phyloP scores from a whole-genome alignment of 2,888 invertebrate species.

The Mythimna impura region DNA sequence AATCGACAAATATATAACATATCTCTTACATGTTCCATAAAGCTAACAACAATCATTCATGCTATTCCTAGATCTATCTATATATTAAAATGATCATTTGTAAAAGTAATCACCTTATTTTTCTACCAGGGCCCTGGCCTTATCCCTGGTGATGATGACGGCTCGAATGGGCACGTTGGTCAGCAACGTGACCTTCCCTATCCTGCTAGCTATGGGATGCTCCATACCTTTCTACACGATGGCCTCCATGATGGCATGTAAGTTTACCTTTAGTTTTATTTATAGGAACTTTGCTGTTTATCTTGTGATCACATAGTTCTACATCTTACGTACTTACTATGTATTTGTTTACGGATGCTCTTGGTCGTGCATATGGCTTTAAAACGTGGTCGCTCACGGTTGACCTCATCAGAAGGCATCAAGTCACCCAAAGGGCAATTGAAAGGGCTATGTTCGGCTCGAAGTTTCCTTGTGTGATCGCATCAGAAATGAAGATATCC shows the following conservation, averaged over 20 bases:
- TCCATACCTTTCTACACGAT: constrained; percentile 78
- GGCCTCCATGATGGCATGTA: constrained; percentile 75
- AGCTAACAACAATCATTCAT: too few relatives aligned
- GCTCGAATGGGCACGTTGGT: constrained; percentile 77
- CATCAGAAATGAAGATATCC: too few relatives aligned
- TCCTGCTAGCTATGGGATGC: constrained; percentile 76
- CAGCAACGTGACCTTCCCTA: constrained; percentile 78
- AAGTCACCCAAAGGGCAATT: too few relatives aligned
- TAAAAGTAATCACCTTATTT: not conserved
- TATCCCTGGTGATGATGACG: constrained; percentile 74
- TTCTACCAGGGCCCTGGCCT: constrained; percentile 74
- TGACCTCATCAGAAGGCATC: too few relatives aligned
- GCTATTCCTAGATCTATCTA: too few relatives aligned
- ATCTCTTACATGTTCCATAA: too few relatives aligned
- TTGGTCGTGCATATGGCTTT: not conserved
- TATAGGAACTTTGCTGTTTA: not conserved
- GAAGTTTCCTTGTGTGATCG: not conserved
- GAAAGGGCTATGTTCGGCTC: too few relatives aligned
- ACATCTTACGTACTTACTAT: not conserved
- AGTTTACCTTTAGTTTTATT: constrained; percentile 51
- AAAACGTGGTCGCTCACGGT: too few relatives aligned
- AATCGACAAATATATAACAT: too few relatives aligned
- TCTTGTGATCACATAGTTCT: not conserved
- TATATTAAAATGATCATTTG: too few relatives aligned
- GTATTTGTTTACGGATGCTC: not conserved